phyloP scores from a whole-genome alignment of 2,888 invertebrate genomes.

The Pandemis corylana region DNA sequence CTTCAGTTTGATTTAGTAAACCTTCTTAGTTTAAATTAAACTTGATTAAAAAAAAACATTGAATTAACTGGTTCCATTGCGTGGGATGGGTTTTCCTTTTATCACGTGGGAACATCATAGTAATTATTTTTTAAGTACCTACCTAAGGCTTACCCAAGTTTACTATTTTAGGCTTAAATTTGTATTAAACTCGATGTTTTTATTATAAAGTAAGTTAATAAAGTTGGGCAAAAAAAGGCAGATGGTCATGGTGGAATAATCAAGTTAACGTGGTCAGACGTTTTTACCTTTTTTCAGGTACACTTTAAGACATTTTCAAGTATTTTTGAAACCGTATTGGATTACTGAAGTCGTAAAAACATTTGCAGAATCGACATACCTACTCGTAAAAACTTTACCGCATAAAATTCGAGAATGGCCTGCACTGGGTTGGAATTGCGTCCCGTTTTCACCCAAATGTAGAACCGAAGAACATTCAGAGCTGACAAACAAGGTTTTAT shows the following conservation, averaged over 20 bases:
- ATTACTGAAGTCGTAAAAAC: conserved; percentile 45
- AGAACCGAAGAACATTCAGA: conserved; percentile 13
- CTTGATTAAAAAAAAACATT: background rate
- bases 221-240: no score
- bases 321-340: conserved; percentile 26
- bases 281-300: background rate
- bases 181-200: no score
- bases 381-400: conserved; percentile 44
- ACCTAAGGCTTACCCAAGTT: no score
- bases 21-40: conserved; percentile 1
- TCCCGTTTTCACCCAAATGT: conserved; percentile 7
- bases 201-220: no score
- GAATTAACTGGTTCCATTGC: background rate
- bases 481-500: conserved; percentile 23
- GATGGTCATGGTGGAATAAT: background rate
- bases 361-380: conserved; percentile 37
- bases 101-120: background rate
- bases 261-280: background rate
- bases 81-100: background rate
- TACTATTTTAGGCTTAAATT: no score
- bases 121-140: background rate
- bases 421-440: conserved; percentile 30
- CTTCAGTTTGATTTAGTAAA: conserved; percentile 1
- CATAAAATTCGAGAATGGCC: conserved; percentile 49
- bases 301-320: conserved; percentile 2